Evolutionary conservation across 2,113 vertebrate species (phyloP), one percentile per base, ranked within the genome.

Genomic region (Dipodomys stephensi): DNA sequence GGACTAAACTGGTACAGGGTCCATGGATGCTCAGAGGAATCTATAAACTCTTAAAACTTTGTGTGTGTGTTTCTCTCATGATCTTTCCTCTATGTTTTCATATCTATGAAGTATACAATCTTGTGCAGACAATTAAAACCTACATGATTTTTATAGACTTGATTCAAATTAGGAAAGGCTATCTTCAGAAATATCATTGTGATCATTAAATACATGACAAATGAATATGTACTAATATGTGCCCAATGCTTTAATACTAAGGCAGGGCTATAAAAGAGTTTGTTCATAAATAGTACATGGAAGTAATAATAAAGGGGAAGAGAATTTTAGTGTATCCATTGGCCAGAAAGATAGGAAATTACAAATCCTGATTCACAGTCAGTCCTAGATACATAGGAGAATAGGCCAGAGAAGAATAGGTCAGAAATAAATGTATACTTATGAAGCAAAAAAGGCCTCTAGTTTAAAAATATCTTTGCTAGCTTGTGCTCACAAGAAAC

Each of bases 51-150:
- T 19, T 5, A n/a, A 73, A 15, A 76, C 27, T 82, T 65, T 39
- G n/a, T 49, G 49, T 49, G 49, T 49, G 49, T 49, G 8, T 78
- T 64, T 74, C 71, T 87, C 87, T 46, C 28, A 30, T 25, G 27
- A 44, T n/a, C 30, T 2, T 90, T 32, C 83, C 30, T 86, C 35
- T 80, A 16, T 60, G 60, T 18, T 68, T 65, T 9, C 39, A 67
- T 19, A 76, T 6, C 3, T 69, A 25, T 44, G 19, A 80, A 39
- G 57, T 79, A 18, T n/a, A 44, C 20, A 32, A 65, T 81, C 62
- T 92, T 78, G 7, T 25, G 6, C 68, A 88, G 64, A 60, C 35
- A 82, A 89, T 46, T 49, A 72, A 92, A 73, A n/a, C 62, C 88
- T 81, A n/a, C 11, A 27, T 35, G 18, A 11, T 64, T 62, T 76